phyloP scores from a whole-genome alignment of 2,888 invertebrate species.

The Yponomeuta cagnagella region DNA sequence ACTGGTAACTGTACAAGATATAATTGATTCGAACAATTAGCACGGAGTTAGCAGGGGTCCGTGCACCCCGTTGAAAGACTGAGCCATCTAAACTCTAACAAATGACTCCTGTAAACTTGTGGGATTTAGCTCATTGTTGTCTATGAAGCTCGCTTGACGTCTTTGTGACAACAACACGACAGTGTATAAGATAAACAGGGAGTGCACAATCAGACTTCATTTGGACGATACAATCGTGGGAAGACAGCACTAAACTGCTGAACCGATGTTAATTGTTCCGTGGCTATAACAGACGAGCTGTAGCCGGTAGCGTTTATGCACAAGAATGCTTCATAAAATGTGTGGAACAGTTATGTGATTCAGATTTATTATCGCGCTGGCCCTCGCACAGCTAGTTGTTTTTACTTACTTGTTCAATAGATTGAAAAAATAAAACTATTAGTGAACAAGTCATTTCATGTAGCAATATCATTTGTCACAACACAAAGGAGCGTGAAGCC shows the following conservation, averaged over 20 bases:
- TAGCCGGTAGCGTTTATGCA: constrained; percentile 1
- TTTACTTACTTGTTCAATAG: background rate
- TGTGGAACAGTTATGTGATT: constrained; percentile 17
- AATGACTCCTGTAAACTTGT: background rate
- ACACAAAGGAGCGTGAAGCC: constrained; percentile 46
- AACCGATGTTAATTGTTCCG: background rate
- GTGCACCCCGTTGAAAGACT: background rate
- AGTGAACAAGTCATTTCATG: constrained; percentile 17
- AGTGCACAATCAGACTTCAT: constrained; percentile 47
- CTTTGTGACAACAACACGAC: constrained; percentile 20
- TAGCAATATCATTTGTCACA: constrained; percentile 44
- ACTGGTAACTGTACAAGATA: background rate
- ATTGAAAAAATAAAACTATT: background rate
- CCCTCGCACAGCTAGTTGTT: background rate
- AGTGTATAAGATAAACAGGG: constrained; percentile 43
- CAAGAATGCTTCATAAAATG: background rate
- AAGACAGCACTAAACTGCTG: constrained; percentile 56
- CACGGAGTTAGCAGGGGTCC: background rate
- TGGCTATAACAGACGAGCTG: background rate
- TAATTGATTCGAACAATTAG: constrained; percentile 11
- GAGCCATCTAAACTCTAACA: background rate
- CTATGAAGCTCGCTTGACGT: constrained; percentile 5
- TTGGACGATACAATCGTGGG: constrained; percentile 61
- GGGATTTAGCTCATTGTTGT: constrained; percentile 11
- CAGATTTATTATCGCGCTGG: background rate